Evolutionary conservation across 2,888 invertebrate species (phyloP), one percentile per base, ranked within the genome.

Genomic region (Pristionchus entomophagus): DNA sequence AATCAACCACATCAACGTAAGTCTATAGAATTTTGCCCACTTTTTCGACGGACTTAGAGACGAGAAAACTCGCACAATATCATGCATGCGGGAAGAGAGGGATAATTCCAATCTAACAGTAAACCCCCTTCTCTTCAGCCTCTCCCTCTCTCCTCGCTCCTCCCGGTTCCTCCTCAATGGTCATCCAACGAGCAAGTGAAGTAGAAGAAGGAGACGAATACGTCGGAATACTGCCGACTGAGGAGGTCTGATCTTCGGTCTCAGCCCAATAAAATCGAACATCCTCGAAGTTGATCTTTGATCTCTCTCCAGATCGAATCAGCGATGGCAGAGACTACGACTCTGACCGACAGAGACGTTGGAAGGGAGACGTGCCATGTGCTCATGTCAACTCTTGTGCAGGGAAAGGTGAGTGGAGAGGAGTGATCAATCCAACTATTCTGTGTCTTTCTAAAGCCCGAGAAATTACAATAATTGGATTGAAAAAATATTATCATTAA

Each of bases 341-440:
- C 97, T 0, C 94, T 97, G 86, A 96, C 97, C 0, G 97, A 97
- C 93, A 96, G 96, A 0, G 97, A 97, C 94, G 96, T 97, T 86
- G 97, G 91, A 29, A 82, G 96, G 86, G 96, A 96, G 85, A 96
- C 96, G 86, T 96, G 95, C 41, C 95, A 96, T 95, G 96, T 97
- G 12, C 96, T 96, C 5, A 96, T 96, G 59, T 96, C 96, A 0
- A 96, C 96, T 89, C 95, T 96, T 4, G 95, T 96, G 85, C 96
- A 96, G 19, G 89, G 88, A 59, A 80, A 78, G 82, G 86, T 86
- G 10, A 96, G 96, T 17, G 89, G 88, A 59, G 62, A 78, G 82
- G 86, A 82, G 10, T 19, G 29, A 82, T 17, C 14, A 10, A 29
- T 6, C 56, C 17, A 56, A 22, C n/a, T 56, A 4, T 56, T 22